Percentiles rank a stretch among this genome's conserved stretches.
Evolutionary conservation across 2,797 vertebrate species (phyloP).

Genomic region (Myripristis jacobus): DNA sequence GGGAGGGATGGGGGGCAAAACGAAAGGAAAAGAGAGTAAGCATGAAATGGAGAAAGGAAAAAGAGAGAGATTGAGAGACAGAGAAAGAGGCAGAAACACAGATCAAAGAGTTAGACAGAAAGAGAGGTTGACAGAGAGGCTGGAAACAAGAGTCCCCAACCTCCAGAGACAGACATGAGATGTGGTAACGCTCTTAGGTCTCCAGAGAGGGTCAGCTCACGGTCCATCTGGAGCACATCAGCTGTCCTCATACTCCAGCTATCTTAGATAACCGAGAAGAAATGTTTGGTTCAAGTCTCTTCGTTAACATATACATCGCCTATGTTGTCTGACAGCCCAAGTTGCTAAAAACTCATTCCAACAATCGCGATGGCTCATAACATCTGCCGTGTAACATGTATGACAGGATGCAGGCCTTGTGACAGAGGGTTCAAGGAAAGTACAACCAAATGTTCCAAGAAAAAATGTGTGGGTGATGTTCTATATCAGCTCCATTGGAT

Average conservation of each 20-base stretch:
- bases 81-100: conserved; percentile 15
- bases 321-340: conserved; percentile 32
- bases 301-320: conserved; percentile 42
- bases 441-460: conserved; percentile 50
- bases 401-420: conserved; percentile 43
- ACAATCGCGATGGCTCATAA: conserved; percentile 12
- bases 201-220: conserved; percentile 35
- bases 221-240: conserved; percentile 64
- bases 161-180: conserved; percentile 36
- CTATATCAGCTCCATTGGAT: conserved; percentile 23
- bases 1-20: not conserved
- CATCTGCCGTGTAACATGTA: conserved; percentile 38
- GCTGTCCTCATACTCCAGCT: conserved; percentile 16
- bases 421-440: conserved; percentile 60
- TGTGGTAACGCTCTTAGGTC: conserved; percentile 36
- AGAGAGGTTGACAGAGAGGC: conserved; percentile 29
- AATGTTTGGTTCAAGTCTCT: conserved; percentile 53
- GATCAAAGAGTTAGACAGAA: conserved; percentile 22
- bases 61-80: conserved; percentile 24
- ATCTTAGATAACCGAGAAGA: conserved; percentile 38
- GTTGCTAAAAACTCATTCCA: conserved; percentile 35
- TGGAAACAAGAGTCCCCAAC: conserved; percentile 29
- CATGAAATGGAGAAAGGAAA: conserved; percentile 1
- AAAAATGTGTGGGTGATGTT: conserved; percentile 45
- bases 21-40: conserved; percentile 8